Evolutionary conservation across 2,888 invertebrate genomes (phyloP), one percentile per base, ranked within the genome.

Genomic region (Catocala fraxini): DNA sequence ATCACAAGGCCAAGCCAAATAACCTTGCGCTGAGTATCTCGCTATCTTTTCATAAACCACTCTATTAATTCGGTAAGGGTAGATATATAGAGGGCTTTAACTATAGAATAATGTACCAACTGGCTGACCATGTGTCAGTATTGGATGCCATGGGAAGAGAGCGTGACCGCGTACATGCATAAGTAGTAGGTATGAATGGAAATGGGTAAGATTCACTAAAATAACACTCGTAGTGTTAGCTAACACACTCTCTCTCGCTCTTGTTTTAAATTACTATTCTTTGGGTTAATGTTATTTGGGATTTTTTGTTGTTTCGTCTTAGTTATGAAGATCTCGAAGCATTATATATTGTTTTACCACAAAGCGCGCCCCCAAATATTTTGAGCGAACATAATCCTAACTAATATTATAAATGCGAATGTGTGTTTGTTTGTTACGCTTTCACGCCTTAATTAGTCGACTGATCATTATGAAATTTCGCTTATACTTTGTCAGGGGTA

Each of bases 91-190:
- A 52, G 34, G 41, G 34, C 15, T 39, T 9, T 3, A 59, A 5
- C 5, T 35, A 15, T 41, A 6, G 46, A 52, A 48, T 35, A 13
- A 10, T 34, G 5, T 33, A 48, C 10, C 53, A 42, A 25, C 12
- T 11, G 5, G 10, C 46, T 48, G 39, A 60, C 65, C 67, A 65
- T 42, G 57, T 70, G 65, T 39, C 10, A 42, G 48, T 55, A 59
- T 68, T 73, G 59, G 55, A 65, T 59, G 43, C 11, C 54, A 41
- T n/a, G 53, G 9, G 77, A 70, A 75, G 75, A 75, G 75, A 75
- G 75, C 75, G 75, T 77, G 52, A 75, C 59, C 59, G 15, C 39
- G 12, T 46, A 56, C 49, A 46, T 46, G 56, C 63, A 63, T 66
- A 72, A 66, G 54, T 45, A 45, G 13, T 67, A 56, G 61, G 56